Conservation (phyloP, 2,797 vertebrate species). For the Silurus aristotelis region DNA sequence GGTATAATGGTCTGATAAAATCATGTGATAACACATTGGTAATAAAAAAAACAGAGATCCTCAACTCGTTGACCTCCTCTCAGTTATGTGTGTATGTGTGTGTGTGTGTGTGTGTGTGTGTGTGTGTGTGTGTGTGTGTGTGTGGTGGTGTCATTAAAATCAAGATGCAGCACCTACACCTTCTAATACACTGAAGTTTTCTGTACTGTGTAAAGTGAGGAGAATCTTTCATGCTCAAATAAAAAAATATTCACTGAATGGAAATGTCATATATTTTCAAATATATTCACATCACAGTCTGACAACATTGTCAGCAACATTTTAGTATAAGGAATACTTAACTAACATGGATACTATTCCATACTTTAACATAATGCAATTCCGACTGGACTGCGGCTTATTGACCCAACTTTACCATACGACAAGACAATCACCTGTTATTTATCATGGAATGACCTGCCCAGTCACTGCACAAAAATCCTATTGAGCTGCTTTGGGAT, state of each 20-base stretch:
- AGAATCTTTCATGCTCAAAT: not conserved
- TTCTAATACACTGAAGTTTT: not conserved
- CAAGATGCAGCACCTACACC: not conserved
- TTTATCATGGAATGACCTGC: no score
- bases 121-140: slow-evolving; percentile 10
- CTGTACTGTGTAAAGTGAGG: not conserved
- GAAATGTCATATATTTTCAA: not conserved
- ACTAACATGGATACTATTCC: no score
- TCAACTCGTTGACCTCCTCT: slow-evolving; percentile 1
- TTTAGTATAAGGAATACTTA: no score
- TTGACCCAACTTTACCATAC: no score
- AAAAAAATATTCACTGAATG: not conserved
- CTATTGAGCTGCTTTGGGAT: no score
- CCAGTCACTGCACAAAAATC: no score
- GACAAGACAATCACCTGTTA: no score
- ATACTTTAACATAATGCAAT: no score
- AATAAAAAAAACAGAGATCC: slow-evolving; percentile 8
- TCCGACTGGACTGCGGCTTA: no score
- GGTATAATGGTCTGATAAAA: not conserved
- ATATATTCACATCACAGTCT: no score
- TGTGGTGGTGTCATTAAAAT: not conserved
- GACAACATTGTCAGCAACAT: no score
- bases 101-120: slow-evolving; percentile 2
- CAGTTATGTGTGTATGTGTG: not conserved
- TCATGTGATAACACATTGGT: not conserved